Base-by-base conservation (phyloP, 2,797 vertebrate genomes). In the Pitangus sulphuratus region DNA sequence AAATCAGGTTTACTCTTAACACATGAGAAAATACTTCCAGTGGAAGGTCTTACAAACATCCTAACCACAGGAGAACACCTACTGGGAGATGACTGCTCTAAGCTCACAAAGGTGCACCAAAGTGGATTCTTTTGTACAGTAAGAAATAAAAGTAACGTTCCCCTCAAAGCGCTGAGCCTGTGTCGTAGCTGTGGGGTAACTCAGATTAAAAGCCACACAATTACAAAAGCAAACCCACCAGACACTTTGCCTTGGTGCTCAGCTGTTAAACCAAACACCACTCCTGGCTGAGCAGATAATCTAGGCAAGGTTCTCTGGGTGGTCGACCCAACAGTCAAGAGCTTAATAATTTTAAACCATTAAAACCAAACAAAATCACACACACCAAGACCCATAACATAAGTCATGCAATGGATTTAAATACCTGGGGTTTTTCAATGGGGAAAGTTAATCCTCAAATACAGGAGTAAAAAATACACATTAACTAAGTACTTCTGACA, bases 331-430 rank as follows among this genome's bases (percentile, higher is more conserved):
- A 74, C 20, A 50, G 40, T 12, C 54, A 68, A 60, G 11, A 37
- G 11, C 12, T 61, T 45, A 62, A 66, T 13, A 17, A 87, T 11
- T 26, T 80, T 57, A 50, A 76, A 19, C 3, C 14, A 75, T 20
- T 57, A 51, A 53, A 31, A 60, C 19, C 11, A 30, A 31, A 35
- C 33, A 14, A 15, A 24, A 58, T 6, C 11, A 50, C 60, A 22
- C 11, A 62, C 7, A 3, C 28, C 44, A 74, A 91, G 31, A 78
- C 9, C 31, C 6, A 8, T 31, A 11, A 17, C 0, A 0, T 13
- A 45, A 79, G 11, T 17, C 35, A 70, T 14, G 12, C 56, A 77
- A 45, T 7, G 8, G 30, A 79, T 64, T 81, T 75, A 71, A 66
- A 50, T 51, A n/a, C 12, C 44, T 4, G 16, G 4, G 4, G 15